Base-by-base conservation (phyloP, 2,888 invertebrate genomes). In the Nomada lathburiana region DNA sequence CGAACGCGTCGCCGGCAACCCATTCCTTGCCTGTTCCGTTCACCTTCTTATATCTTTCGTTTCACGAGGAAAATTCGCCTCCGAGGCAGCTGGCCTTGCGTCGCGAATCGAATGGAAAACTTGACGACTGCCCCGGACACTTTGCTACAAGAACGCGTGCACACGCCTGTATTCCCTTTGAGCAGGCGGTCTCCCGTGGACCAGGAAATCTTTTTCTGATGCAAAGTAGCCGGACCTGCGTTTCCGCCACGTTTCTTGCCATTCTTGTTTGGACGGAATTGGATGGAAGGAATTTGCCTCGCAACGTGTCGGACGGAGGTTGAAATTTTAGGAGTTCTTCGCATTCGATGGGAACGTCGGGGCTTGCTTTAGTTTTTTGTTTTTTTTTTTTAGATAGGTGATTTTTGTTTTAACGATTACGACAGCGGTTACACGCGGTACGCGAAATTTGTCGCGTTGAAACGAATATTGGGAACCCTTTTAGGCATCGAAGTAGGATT, bases 51-150 rank as follows among this genome's bases (percentile, higher is more conserved):
- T 75, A 73, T 82, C 69, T 71, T 78, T 76, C 79, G 62, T 67
- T 73, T 50, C 57, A 42, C 59, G 23, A 36, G 59, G 71, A 82
- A 84, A 82, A 82, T 82, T 85, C 72, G 26, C 64, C 65, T 75
- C 67, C 63, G 67, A 76, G 80, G 69, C 68, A 13, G 26, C 44
- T 16, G 44, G 69, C 29, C 20, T 1, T 10, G 50, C 67, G 53
- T 60, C 52, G 73, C 79, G 70, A 84, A 57, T 62, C 84, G 82
- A 82, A 87, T 87, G 82, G 84, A 82, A 83, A 86, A 82, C 77
- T 76, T 79, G 78, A 84, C 77, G 86, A 80, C 76, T 74, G 71
- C 44, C 53, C 55, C n/a, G 64, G 63, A 72, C 80, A 72, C 70
- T 67, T 50, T 9, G 16, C 47, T 47, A 11, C 42, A 13, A 9